These are phyloP conservation scores for Holothuria glaberrima DNA, from an alignment of 35 echinoderm and acorn worm species.

Conservation along the genomic window DNA sequence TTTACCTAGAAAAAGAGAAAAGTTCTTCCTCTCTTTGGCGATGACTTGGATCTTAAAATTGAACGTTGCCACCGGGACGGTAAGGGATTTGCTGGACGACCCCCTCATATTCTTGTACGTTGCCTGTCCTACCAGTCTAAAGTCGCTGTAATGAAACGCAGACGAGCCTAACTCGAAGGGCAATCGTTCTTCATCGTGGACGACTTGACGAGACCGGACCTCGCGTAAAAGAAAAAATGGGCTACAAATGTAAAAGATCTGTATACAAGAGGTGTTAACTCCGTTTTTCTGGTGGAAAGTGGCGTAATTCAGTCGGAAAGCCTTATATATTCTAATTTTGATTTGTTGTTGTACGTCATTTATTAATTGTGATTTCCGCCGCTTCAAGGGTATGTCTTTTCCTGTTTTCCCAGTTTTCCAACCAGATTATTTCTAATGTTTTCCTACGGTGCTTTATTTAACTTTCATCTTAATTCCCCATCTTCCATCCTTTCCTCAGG, in stretches of 20 bases:
- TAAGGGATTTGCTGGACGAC: background rate
- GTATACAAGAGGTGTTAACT: background rate
- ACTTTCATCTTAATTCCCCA: too few species aligned
- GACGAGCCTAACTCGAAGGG: background rate
- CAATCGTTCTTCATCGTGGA: too few species aligned
- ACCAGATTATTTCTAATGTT: too few species aligned
- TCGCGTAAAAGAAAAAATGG: background rate
- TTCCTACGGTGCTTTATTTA: too few species aligned
- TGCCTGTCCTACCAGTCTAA: too few species aligned
- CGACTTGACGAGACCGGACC: background rate
- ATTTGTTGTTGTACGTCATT: background rate
- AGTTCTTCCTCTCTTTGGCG: background rate
- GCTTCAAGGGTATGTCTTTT: too few species aligned
- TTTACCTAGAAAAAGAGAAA: background rate
- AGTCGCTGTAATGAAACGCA: background rate
- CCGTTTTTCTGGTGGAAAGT: background rate
- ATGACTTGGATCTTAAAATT: background rate
- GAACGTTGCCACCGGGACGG: background rate
- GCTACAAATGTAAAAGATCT: background rate
- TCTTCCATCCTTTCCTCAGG: too few species aligned
- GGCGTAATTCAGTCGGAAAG: background rate
- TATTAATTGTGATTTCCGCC: too few species aligned
- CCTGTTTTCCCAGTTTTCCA: too few species aligned
- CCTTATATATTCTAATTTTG: background rate
- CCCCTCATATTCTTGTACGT: too few species aligned